These are phyloP conservation scores for Eptesicus fuscus DNA, from an alignment of 2,113 vertebrate species.

Conservation along the genomic window DNA sequence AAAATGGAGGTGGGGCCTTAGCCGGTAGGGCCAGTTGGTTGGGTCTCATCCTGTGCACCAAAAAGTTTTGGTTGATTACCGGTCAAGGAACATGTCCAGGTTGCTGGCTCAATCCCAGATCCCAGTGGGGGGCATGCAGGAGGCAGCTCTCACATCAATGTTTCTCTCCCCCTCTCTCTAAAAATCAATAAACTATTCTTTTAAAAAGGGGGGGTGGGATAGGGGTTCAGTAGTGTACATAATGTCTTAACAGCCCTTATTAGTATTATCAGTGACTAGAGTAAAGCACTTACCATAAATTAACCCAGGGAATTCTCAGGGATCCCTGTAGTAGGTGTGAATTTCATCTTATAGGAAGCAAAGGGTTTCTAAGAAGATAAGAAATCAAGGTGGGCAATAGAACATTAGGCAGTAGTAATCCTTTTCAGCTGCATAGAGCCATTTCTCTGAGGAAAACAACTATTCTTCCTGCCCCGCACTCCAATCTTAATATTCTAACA, in stretches of 20 bases:
- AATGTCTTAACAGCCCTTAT: background rate
- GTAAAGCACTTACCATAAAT: slow-evolving; percentile 11
- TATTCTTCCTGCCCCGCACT: background rate
- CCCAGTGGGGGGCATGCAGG: too few species aligned
- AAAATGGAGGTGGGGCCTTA: background rate
- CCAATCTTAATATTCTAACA: background rate
- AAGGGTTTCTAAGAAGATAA: slow-evolving; percentile 15
- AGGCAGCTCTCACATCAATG: too few species aligned
- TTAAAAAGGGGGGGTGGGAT: background rate
- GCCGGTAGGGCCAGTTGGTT: background rate
- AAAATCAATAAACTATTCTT: background rate
- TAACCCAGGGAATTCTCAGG: slow-evolving; percentile 13
- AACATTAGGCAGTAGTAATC: slow-evolving; percentile 7
- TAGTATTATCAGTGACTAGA: background rate
- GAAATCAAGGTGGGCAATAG: slow-evolving; percentile 8
- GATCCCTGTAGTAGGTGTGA: background rate
- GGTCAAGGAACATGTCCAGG: too few species aligned
- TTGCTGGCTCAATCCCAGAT: too few species aligned
- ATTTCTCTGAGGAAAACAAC: background rate
- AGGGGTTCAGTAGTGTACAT: background rate
- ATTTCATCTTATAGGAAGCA: background rate
- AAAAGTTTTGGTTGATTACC: too few species aligned
- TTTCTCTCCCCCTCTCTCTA: too few species aligned
- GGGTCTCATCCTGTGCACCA: too few species aligned
- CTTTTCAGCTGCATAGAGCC: background rate